phyloP scores from a whole-genome alignment of 2,888 invertebrate species.

The Adineta ricciae region DNA sequence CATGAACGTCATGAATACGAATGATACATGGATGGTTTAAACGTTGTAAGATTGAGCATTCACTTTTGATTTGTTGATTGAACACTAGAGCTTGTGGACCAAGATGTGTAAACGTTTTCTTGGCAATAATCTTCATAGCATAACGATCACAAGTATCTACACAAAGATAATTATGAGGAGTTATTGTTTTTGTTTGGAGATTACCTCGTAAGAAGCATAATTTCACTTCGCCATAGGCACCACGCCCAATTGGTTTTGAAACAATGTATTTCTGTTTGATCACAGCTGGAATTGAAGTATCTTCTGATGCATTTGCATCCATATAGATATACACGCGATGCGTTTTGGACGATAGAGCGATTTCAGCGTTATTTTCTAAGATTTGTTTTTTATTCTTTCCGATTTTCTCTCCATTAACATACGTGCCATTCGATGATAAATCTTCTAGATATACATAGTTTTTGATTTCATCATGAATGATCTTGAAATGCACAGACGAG shows the following conservation, averaged over 20 bases:
- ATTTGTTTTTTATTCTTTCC: slow-evolving; percentile 59
- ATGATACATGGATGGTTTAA: slow-evolving; percentile 62
- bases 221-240: slow-evolving; percentile 73
- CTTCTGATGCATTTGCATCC: slow-evolving; percentile 55
- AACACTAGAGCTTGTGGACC: slow-evolving; percentile 41
- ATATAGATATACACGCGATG: slow-evolving; percentile 61
- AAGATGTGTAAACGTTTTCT: slow-evolving; percentile 55
- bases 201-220: slow-evolving; percentile 54
- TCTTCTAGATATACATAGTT: slow-evolving; percentile 50
- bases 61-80: background rate
- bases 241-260: slow-evolving; percentile 65
- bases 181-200: too few relatives aligned
- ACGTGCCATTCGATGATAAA: slow-evolving; percentile 73
- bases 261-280: slow-evolving; percentile 64
- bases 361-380: slow-evolving; percentile 54
- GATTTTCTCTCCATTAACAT: slow-evolving; percentile 63
- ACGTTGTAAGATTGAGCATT: background rate
- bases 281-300: slow-evolving; percentile 58
- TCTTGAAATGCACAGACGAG: background rate
- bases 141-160: slow-evolving; percentile 61
- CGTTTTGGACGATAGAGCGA: slow-evolving; percentile 57
- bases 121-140: slow-evolving; percentile 74
- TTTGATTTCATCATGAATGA: background rate
- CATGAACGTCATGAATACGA: slow-evolving; percentile 67
- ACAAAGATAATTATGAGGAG: slow-evolving; percentile 54